These are phyloP conservation scores for Drosophila kuntzei DNA, from an alignment of 2,888 invertebrate species.

Conservation along the genomic window DNA sequence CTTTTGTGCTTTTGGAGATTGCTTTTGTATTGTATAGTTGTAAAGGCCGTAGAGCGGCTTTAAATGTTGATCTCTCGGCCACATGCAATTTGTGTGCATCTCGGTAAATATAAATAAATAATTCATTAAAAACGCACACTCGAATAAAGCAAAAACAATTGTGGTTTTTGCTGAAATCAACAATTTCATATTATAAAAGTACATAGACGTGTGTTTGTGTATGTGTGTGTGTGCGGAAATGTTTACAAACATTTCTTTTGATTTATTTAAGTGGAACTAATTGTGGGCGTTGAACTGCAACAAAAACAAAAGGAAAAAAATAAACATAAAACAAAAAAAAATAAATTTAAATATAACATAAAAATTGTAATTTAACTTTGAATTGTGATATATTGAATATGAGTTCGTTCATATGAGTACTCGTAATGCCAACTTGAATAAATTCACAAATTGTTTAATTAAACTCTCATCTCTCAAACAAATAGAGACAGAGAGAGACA, in stretches of 20 bases:
- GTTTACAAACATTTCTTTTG: slow-evolving; percentile 74
- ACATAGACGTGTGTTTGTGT: slow-evolving; percentile 13
- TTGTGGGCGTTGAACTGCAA: slow-evolving; percentile 79
- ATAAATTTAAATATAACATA: slow-evolving; percentile 32
- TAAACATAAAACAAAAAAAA: background rate
- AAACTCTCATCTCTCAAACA: slow-evolving; percentile 52
- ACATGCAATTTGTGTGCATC: slow-evolving; percentile 47
- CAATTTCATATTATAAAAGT: slow-evolving; percentile 34
- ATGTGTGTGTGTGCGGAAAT: slow-evolving; percentile 51
- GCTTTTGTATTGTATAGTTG: slow-evolving; percentile 8
- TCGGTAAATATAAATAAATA: slow-evolving; percentile 63
- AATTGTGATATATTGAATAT: slow-evolving; percentile 47
- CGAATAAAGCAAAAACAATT: slow-evolving; percentile 55
- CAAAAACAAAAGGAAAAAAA: slow-evolving; percentile 28
- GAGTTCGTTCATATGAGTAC: slow-evolving; percentile 24
- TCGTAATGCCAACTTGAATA: slow-evolving; percentile 25
- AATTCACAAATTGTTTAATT: slow-evolving; percentile 70
- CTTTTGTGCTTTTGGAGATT: slow-evolving; percentile 2
- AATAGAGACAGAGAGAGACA: background rate
- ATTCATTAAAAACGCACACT: slow-evolving; percentile 58
- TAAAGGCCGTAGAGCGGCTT: slow-evolving; percentile 12
- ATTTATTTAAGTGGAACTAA: slow-evolving; percentile 81
- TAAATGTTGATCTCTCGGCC: slow-evolving; percentile 32
- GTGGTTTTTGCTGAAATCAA: slow-evolving; percentile 59
- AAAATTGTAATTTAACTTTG: slow-evolving; percentile 41